phyloP scores from a whole-genome alignment of 2,888 invertebrate species.

The Dorcus hopei region DNA sequence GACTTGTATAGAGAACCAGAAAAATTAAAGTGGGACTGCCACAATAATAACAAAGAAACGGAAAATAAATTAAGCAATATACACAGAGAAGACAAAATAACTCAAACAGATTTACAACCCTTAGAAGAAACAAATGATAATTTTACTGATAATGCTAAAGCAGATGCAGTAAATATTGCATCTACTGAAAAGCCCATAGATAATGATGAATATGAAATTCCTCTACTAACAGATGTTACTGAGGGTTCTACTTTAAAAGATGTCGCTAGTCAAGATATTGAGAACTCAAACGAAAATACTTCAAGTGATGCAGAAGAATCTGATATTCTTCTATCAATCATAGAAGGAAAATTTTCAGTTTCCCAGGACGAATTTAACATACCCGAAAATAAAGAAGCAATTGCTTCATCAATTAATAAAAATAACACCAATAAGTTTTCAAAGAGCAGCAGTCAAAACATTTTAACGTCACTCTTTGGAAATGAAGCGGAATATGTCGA shows the following conservation, averaged over 20 bases:
- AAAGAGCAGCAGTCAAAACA: background rate
- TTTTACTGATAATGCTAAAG: background rate
- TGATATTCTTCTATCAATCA: conserved; percentile 4
- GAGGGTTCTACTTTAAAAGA: background rate
- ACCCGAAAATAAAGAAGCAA: background rate
- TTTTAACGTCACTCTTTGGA: conserved; percentile 10
- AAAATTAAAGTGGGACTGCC: too few species aligned
- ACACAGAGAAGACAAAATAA: too few species aligned
- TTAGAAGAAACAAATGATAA: background rate
- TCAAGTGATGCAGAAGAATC: conserved; percentile 1
- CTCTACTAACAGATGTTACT: too few species aligned
- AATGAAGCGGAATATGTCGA: conserved; percentile 4
- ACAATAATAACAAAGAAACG: too few species aligned
- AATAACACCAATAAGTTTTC: background rate
- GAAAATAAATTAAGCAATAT: too few species aligned
- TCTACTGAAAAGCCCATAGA: too few species aligned
- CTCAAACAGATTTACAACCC: too few species aligned
- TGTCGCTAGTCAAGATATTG: background rate
- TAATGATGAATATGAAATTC: too few species aligned
- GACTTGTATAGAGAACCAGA: too few species aligned
- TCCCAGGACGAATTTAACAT: background rate
- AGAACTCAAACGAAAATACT: background rate
- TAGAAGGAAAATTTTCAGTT: conserved; percentile 4
- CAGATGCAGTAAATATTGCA: background rate
- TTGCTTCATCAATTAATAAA: background rate